These are phyloP conservation scores for Sminthopsis crassicaudata DNA, from an alignment of 2,113 vertebrate species.

Conservation along the genomic window DNA sequence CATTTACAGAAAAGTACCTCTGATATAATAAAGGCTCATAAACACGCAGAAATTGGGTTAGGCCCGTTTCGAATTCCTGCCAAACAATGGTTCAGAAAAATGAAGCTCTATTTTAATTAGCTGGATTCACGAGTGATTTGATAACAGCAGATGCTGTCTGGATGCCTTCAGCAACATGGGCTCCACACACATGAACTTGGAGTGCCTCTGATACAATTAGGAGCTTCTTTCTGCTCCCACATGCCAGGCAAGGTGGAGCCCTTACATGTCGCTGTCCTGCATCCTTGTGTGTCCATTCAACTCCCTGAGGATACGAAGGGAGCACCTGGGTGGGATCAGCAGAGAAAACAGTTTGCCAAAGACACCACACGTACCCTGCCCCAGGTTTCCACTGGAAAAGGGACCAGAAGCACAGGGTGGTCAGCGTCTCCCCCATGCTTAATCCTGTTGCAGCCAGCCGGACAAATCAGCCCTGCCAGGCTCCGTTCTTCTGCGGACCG, in stretches of 20 bases:
- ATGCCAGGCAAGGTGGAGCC: slow-evolving; percentile 75
- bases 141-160: slow-evolving; percentile 91
- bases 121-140: slow-evolving; percentile 93
- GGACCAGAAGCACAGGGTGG: background rate
- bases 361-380: slow-evolving; percentile 9
- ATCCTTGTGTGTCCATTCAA: slow-evolving; percentile 30
- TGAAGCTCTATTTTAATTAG: slow-evolving; percentile 99
- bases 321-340: slow-evolving; percentile 7
- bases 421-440: background rate
- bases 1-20: slow-evolving; percentile 97
- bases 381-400: background rate
- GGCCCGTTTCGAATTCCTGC: slow-evolving; percentile 94
- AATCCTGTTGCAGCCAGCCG: slow-evolving; percentile 37
- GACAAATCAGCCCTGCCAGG: slow-evolving; percentile 47
- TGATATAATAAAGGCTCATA: slow-evolving; percentile 99
- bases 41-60: slow-evolving; percentile 99
- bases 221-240: slow-evolving; percentile 86
- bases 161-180: slow-evolving; percentile 92
- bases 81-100: slow-evolving; percentile 97
- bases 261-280: slow-evolving; percentile 60
- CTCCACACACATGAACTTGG: slow-evolving; percentile 89
- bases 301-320: slow-evolving; percentile 51
- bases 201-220: slow-evolving; percentile 93
- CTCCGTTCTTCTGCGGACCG: too few species aligned
- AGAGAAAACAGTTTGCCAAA: slow-evolving; percentile 41